Base-by-base conservation (phyloP, 1,140 invertebrate species). In the Eumaeus atala region DNA sequence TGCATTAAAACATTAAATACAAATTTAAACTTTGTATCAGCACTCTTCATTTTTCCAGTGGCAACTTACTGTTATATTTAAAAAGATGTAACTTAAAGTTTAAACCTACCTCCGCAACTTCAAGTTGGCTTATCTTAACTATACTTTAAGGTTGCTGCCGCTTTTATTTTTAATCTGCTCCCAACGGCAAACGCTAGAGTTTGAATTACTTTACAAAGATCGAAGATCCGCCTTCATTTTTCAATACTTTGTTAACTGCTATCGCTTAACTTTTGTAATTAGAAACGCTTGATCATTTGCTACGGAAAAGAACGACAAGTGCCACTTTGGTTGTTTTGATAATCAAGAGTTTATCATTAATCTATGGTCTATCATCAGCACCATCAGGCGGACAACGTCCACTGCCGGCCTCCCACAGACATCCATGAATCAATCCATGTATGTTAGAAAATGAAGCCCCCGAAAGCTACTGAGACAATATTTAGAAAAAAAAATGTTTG, bases 151-250 rank as follows among this genome's bases (percentile, higher is more conserved):
- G 69, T 72, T 67, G 58, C 61, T 61, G 62, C 61, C 62, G 60
- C 70, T 79, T 81, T 77, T 81, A 78, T 80, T 82, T 84, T 80
- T 82, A 80, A 82, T 82, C 72, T 74, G 60, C 63, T 54, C 55
- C 73, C 72, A 63, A 66, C 69, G 72, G 77, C 66, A 72, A 74
- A 74, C 67, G 70, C 66, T 71, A 71, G 64, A 80, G 71, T 80
- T 84, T 57, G 77, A 80, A 79, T 84, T 80, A 82, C 81, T 76
- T 78, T 82, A 66, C 74, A 76, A 82, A 77, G 71, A 84, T 84
- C 77, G 77, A 77, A 76, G 79, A 81, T 74, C 70, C 67, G 58
- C 61, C 65, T 79, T 71, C 78, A 79, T 84, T 84, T 82, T 82
- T 84, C 78, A 82, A 84, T 82, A 84, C 75, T 80, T 80, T 70